These are phyloP conservation scores for Heliconius congener DNA, from an alignment of 1,140 invertebrate genomes.

Conservation along the genomic window DNA sequence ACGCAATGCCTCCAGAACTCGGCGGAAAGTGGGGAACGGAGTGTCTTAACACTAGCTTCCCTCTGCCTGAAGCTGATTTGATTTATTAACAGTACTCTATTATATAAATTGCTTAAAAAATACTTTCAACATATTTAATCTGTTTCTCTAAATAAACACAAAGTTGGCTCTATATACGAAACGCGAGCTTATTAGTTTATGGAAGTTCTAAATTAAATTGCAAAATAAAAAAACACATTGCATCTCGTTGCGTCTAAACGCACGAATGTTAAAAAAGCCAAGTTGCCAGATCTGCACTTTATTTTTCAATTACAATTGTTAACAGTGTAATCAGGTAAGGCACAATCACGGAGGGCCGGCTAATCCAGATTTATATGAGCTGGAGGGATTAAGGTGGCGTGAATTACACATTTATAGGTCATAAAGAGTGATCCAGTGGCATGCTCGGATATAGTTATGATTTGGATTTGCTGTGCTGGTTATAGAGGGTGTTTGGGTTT, in stretches of 20 bases:
- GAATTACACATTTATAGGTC: slow-evolving; percentile 81
- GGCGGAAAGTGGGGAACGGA: too few species aligned
- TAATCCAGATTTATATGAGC: slow-evolving; percentile 79
- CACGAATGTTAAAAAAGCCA: neutral
- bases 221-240: neutral
- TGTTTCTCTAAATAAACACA: neutral
- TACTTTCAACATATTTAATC: neutral
- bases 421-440: slow-evolving; percentile 80
- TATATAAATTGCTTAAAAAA: neutral
- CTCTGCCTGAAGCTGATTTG: too few species aligned
- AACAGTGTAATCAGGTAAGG: slow-evolving; percentile 76
- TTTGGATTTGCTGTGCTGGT: slow-evolving; percentile 53
- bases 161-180: neutral
- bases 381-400: slow-evolving; percentile 78
- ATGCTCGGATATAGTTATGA: slow-evolving; percentile 74
- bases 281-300: slow-evolving; percentile 46
- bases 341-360: slow-evolving; percentile 69
- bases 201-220: neutral
- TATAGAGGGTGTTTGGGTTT: slow-evolving; percentile 38
- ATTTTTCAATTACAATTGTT: slow-evolving; percentile 80
- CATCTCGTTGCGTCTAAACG: neutral
- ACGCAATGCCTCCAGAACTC: too few species aligned
- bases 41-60: too few species aligned
- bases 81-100: neutral
- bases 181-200: neutral